A percentile compares a stretch with the other conserved stretches of the same genome.
phyloP scores from a whole-genome alignment of 2,113 vertebrate genomes.

The Poeciliopsis prolifica region DNA sequence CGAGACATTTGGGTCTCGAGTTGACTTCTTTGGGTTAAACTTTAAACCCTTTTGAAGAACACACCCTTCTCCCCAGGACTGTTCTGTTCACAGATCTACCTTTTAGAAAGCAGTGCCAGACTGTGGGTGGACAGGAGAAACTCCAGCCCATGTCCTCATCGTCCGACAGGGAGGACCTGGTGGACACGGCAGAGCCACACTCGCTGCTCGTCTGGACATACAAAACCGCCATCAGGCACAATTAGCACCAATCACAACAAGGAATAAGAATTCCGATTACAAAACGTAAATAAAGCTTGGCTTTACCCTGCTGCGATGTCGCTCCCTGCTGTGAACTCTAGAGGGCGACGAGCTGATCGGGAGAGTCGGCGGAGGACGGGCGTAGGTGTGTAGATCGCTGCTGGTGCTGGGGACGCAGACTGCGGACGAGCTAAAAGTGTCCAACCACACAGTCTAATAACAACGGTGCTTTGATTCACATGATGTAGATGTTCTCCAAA shows the following conservation, averaged over 20 bases:
- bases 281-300: neutral
- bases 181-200: slow-evolving; percentile 91
- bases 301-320: slow-evolving; percentile 73
- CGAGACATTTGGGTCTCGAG: no score
- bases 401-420: slow-evolving; percentile 89
- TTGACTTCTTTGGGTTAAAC: no score
- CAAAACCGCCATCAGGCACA: neutral
- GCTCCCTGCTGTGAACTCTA: slow-evolving; percentile 82
- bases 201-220: slow-evolving; percentile 86
- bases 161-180: slow-evolving; percentile 90
- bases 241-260: neutral
- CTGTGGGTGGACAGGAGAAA: slow-evolving; percentile 93
- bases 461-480: no score
- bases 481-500: no score
- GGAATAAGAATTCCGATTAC: rapidly evolving
- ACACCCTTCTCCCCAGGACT: neutral
- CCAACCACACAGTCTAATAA: neutral
- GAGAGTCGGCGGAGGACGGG: slow-evolving; percentile 85
- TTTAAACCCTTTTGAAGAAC: no score
- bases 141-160: slow-evolving; percentile 98
- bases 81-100: slow-evolving; percentile 73
- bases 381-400: slow-evolving; percentile 98
- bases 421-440: slow-evolving; percentile 84
- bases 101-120: slow-evolving; percentile 98
- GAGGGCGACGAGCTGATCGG: slow-evolving; percentile 76